Conservation (phyloP, 2,113 vertebrate species). For the Rhynchomys soricoides region DNA sequence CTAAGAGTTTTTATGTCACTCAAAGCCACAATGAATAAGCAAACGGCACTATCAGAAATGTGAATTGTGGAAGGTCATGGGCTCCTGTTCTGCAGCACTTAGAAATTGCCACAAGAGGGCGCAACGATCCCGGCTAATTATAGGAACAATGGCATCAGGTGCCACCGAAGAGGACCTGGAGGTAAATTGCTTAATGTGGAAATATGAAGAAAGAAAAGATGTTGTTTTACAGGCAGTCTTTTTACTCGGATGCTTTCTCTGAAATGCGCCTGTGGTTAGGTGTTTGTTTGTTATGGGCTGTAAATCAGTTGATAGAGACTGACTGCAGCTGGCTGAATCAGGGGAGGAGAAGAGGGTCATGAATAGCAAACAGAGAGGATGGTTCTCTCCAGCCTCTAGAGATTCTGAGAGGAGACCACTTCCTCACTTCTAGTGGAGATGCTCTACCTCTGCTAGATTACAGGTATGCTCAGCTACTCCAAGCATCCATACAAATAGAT, state of each 20-base stretch:
- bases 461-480: not conserved
- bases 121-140: not conserved
- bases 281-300: not conserved
- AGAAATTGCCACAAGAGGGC: conserved; percentile 50
- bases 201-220: not conserved
- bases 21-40: not conserved
- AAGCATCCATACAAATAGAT: not conserved
- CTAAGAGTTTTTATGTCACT: not conserved
- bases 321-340: not conserved
- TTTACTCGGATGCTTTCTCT: not conserved
- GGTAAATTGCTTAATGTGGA: too few species aligned
- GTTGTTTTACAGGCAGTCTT: not conserved
- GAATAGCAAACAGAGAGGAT: not conserved
- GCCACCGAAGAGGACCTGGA: not conserved
- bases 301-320: not conserved
- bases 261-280: not conserved
- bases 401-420: not conserved
- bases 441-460: not conserved
- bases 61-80: not conserved
- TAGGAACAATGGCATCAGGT: not conserved
- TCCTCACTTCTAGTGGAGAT: not conserved
- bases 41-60: not conserved
- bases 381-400: not conserved
- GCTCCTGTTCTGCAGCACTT: not conserved
- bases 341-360: not conserved